Evolutionary conservation across 2,113 vertebrate genomes (phyloP).

Genomic region (Pongo abelii): DNA sequence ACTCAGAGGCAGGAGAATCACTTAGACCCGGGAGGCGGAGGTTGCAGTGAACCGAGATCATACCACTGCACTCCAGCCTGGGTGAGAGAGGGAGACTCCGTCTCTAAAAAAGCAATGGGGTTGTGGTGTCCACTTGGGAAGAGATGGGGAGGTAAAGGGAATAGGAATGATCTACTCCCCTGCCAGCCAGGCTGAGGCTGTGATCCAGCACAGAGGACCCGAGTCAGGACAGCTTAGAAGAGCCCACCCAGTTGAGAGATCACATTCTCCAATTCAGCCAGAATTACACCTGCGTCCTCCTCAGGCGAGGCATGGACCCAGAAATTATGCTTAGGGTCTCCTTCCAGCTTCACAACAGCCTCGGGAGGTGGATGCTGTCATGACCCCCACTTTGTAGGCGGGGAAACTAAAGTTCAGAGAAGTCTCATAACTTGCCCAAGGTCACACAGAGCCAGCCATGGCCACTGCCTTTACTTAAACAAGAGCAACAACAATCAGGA

Average conservation of each 20-base stretch:
- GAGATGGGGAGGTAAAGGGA: background rate
- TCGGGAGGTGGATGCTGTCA: too few relatives aligned
- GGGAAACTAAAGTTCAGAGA: background rate
- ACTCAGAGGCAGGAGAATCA: too few relatives aligned
- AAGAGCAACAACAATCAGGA: too few relatives aligned
- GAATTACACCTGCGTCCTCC: fast-evolving
- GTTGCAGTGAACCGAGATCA: too few relatives aligned
- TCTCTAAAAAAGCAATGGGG: too few relatives aligned
- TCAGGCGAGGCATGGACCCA: background rate
- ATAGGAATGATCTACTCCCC: fast-evolving
- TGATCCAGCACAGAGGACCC: background rate
- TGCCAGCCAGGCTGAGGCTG: fast-evolving
- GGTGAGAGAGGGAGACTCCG: too few relatives aligned
- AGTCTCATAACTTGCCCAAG: fast-evolving
- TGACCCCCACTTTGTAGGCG: background rate
- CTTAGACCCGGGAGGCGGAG: too few relatives aligned
- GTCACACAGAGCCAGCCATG: background rate
- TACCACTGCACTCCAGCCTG: too few relatives aligned
- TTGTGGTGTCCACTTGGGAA: background rate
- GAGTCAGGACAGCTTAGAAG: fast-evolving
- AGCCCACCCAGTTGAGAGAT: background rate
- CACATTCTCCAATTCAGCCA: background rate
- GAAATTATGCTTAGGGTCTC: fast-evolving
- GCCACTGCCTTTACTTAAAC: background rate
- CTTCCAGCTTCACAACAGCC: background rate